A percentile compares a stretch with the other conserved stretches of the same genome.
These are phyloP conservation scores for Kryptolebias ocellatus DNA, from an alignment of 2,797 vertebrate genomes.

Conservation along the genomic window DNA sequence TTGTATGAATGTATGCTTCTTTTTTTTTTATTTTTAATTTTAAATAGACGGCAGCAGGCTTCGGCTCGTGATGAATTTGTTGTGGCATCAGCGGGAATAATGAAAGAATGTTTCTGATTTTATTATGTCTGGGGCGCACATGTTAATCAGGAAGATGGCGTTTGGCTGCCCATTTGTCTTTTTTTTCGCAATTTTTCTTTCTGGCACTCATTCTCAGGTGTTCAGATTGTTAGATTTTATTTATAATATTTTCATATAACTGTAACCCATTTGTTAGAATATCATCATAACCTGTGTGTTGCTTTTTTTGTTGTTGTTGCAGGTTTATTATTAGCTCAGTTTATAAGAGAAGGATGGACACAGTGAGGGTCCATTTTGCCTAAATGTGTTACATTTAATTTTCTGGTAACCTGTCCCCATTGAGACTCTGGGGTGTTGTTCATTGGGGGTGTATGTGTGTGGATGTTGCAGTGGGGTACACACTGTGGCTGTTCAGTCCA, in stretches of 20 bases:
- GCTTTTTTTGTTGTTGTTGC: slow-evolving; percentile 12
- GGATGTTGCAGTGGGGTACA: slow-evolving; percentile 32
- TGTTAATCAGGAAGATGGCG: slow-evolving; percentile 36
- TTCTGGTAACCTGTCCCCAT: background rate
- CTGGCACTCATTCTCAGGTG: background rate
- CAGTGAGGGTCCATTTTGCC: slow-evolving; percentile 63
- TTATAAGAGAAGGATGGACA: slow-evolving; percentile 34
- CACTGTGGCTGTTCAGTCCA: slow-evolving; percentile 38
- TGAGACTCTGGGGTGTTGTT: background rate
- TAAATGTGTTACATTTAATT: slow-evolving; percentile 29
- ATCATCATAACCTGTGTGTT: slow-evolving; percentile 1
- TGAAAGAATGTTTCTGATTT: slow-evolving; percentile 18
- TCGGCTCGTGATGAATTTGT: slow-evolving; percentile 3
- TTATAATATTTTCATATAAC: background rate
- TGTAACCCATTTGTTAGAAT: background rate
- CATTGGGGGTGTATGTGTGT: slow-evolving; percentile 9
- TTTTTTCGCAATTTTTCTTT: background rate
- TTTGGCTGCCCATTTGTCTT: slow-evolving; percentile 1
- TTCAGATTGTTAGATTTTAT: background rate
- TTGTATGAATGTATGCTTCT: slow-evolving; percentile 33
- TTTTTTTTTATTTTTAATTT: slow-evolving; percentile 1
- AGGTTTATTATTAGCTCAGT: slow-evolving; percentile 33
- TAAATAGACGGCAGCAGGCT: background rate
- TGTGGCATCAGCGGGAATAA: slow-evolving; percentile 40
- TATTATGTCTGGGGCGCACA: slow-evolving; percentile 23